phyloP scores from a whole-genome alignment of 1,140 invertebrate species.

The Drosophila ironensis region DNA sequence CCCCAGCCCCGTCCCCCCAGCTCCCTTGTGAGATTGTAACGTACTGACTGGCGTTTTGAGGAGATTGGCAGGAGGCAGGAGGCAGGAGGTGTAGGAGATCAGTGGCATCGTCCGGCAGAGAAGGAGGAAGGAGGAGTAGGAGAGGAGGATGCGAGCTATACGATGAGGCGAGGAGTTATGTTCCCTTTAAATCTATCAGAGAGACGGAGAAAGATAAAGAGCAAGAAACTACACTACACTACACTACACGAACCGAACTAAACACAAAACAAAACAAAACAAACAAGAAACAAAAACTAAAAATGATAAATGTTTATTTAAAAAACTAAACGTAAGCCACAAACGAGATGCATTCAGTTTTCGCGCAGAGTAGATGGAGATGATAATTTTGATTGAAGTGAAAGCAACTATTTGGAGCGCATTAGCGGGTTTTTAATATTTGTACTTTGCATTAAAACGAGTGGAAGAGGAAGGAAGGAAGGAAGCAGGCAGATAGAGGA shows the following conservation, averaged over 20 bases:
- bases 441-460: constrained; percentile 70
- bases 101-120: no score
- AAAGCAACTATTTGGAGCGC: constrained; percentile 47
- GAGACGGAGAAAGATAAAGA: constrained; percentile 45
- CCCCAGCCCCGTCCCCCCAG: no score
- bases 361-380: constrained; percentile 14
- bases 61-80: no score
- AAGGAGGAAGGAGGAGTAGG: no score
- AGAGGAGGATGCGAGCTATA: no score
- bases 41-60: no score
- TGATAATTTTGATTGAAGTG: constrained; percentile 32
- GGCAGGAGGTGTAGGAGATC: constrained; percentile 2
- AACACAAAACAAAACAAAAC: constrained; percentile 53
- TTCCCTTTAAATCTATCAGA: constrained; percentile 42
- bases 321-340: constrained; percentile 59
- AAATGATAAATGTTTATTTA: constrained; percentile 50
- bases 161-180: constrained; percentile 18
- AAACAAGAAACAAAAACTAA: constrained; percentile 53
- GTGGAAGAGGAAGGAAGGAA: no score
- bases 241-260: constrained; percentile 48
- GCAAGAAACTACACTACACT: constrained; percentile 48
- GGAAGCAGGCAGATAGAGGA: no score
- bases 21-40: no score
- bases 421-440: constrained; percentile 69
- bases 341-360: constrained; percentile 70